Evolutionary conservation across 1,140 invertebrate species (phyloP).

Genomic region (Acyrthosiphon pisum): DNA sequence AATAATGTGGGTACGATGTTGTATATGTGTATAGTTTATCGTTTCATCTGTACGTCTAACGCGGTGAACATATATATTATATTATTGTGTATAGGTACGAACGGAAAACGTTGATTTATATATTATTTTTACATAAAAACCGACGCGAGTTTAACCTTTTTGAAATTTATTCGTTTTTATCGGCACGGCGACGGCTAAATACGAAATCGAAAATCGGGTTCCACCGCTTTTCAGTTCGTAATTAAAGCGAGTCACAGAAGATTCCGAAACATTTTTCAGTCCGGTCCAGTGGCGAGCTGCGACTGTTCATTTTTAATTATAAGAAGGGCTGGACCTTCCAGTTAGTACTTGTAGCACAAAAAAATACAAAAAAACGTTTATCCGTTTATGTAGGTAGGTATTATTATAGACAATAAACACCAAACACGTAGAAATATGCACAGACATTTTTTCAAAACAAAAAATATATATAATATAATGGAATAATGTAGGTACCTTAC

Average conservation of each 20-base stretch:
- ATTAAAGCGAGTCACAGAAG: not conserved
- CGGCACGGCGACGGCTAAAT: not conserved
- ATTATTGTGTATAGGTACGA: not conserved
- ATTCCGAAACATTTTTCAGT: not conserved
- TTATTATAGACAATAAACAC: not conserved
- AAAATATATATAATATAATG: no score
- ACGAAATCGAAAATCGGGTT: not conserved
- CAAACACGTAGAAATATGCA: not conserved
- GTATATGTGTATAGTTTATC: not conserved
- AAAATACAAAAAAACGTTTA: not conserved
- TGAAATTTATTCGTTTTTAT: constrained; percentile 18
- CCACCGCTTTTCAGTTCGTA: not conserved
- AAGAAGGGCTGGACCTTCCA: not conserved
- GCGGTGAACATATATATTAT: constrained; percentile 1
- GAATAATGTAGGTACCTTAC: not conserved
- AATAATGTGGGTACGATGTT: not conserved
- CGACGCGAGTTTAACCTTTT: not conserved
- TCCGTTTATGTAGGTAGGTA: not conserved
- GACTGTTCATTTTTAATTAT: not conserved
- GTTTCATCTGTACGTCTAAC: constrained; percentile 2
- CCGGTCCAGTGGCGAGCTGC: not conserved
- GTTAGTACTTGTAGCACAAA: not conserved
- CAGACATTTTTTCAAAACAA: not conserved
- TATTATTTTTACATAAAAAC: constrained; percentile 14
- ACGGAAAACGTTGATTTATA: constrained; percentile 1